Base-by-base conservation (phyloP, 2,888 invertebrate species). In the Hofmannophila pseudospretella region DNA sequence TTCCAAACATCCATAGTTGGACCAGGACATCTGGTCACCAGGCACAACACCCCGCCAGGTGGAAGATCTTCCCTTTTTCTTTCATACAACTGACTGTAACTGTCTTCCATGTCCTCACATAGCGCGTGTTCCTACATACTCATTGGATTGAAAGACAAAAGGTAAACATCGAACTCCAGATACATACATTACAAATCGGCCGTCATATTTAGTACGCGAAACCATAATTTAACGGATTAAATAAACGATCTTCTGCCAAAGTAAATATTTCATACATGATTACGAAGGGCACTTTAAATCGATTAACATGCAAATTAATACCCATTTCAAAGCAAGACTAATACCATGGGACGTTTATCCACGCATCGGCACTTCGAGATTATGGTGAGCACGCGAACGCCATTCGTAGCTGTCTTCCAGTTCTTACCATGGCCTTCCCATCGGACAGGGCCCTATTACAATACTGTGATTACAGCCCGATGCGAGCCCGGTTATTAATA, bases 401-500 rank as follows among this genome's bases (percentile, higher is more conserved):
- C 59, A 66, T 70, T 62, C 46, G 39, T 68, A 67, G 55, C 58
- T 63, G 60, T 67, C 65, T 47, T 38, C 38, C 45, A 46, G 54
- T 53, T n/a, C n/a, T n/a, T n/a, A n/a, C n/a, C n/a, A n/a, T n/a
- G 61, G 58, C 46, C 45, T 20, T 20, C 7, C 7, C 2, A 51
- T 51, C 41, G 49, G 69, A 68, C 78, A 74, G 67, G 54, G 67
- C 54, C 53, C 71, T 69, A 78, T 79, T 79, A 80, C 68, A 68
- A 73, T 71, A 60, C 66, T 59, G 62, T 67, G 72, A 71, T 68
- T 68, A 66, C 63, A 66, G 60, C 58, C 67, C 64, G 62, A 67
- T 61, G 44, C 60, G 50, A 65, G 65, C 57, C 55, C 47, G 52
- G 67, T 71, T 76, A 81, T 82, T 80, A 79, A 76, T 78, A 78